Percentiles rank a stretch among this genome's conserved stretches.
These are phyloP conservation scores for Myotis vivesi DNA, from an alignment of 2,797 vertebrate species.

Conservation along the genomic window DNA sequence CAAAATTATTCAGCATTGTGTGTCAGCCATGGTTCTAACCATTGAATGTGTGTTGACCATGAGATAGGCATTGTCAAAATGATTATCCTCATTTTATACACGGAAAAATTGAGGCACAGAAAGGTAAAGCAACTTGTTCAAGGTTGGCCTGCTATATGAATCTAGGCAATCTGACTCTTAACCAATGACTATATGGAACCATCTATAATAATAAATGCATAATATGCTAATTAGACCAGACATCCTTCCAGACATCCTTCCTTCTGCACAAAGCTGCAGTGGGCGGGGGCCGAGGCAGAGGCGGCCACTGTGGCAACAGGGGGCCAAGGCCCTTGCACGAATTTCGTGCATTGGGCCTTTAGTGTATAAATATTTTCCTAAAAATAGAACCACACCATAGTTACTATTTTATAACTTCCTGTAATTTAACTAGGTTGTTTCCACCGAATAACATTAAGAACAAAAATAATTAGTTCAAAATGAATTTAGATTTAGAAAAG, in stretches of 20 bases:
- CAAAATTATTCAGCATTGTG: neutral
- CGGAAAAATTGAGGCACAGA: constrained; percentile 23
- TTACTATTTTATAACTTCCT: neutral
- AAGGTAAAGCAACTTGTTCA: neutral
- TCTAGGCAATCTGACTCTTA: constrained; percentile 1
- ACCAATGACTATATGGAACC: neutral
- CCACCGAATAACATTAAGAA: neutral
- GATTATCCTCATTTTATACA: neutral
- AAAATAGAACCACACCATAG: neutral
- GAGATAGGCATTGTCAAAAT: neutral
- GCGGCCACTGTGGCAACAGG: no score
- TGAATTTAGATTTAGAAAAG: constrained; percentile 17
- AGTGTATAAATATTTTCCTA: neutral
- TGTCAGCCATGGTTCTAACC: neutral
- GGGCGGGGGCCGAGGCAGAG: no score
- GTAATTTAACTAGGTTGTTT: constrained; percentile 34
- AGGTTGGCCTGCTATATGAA: neutral
- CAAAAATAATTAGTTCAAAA: constrained; percentile 37
- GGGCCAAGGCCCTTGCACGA: no score
- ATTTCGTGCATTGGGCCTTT: no score
- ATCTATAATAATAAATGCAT: no score
- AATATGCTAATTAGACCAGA: no score
- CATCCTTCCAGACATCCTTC: no score
- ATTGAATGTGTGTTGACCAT: neutral
- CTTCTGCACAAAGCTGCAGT: no score